Base-by-base conservation (phyloP, 2,113 vertebrate genomes). In the Caranx melampygus region DNA sequence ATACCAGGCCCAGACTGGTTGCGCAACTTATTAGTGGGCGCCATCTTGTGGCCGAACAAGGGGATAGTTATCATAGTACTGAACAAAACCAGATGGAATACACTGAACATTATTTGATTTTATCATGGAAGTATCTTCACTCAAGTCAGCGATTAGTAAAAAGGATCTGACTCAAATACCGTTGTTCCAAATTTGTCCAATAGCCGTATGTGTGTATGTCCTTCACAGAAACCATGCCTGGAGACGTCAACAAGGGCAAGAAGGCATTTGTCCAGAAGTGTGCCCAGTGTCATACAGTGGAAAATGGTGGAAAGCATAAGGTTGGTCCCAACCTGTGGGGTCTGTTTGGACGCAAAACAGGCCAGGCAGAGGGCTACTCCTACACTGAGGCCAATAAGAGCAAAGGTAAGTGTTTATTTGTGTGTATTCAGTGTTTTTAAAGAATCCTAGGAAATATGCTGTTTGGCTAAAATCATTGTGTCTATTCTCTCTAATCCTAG, bases 361-460 rank as follows among this genome's bases (percentile, higher is more conserved):
- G 96, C 52, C 89, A 96, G 89, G 92, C 94, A 4, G 85, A 88
- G 37, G 95, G 95, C 49, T 96, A 75, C 91, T 92, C 92, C 70
- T 96, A 96, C 54, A 96, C 95, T 0, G 93, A 96, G 18, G 94
- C 95, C 74, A 97, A 97, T 86, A 96, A 97, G 90, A 96, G 87
- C 83, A 97, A 96, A 95, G 92, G 94, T 96, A 94, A 74, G 88
- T 73, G 16, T 6, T 54, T 12, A 2, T 0, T 15, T 2, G 13
- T 21, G 1, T 63, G 20, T 33, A 5, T 54, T 35, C 9, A 45
- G 11, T n/a, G 2, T 31, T 5, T 42, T 40, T 51, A 2, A 13
- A 12, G 21, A 18, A 10, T 44, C 37, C 9, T 3, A 15, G 4
- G 12, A 44, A 11, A 55, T 1, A 4, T 12, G 3, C 12, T 65